Conservation (phyloP, 2,797 vertebrate genomes). For the Hydrocynus forskahlii region DNA sequence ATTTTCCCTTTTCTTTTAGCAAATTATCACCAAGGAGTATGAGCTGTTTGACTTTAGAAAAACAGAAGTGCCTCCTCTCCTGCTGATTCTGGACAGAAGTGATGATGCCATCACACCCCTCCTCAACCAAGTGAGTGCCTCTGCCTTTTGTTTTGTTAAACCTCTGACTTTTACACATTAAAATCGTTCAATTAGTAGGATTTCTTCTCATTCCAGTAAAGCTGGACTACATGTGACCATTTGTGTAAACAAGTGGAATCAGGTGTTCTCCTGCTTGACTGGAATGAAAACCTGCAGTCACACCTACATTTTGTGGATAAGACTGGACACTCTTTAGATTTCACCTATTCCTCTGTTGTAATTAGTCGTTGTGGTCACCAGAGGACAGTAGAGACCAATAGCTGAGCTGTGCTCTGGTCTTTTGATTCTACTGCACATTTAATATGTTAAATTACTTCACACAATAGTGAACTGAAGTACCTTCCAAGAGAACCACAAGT, state of each 20-base stretch:
- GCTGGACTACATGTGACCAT: too few species aligned
- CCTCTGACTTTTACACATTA: background rate
- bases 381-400: constrained; percentile 45
- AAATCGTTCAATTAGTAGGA: background rate
- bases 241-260: too few species aligned
- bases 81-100: constrained; percentile 90
- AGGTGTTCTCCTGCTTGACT: too few species aligned
- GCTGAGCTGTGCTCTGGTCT: background rate
- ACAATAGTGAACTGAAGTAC: background rate
- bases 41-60: constrained; percentile 96
- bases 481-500: background rate
- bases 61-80: constrained; percentile 92
- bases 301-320: too few species aligned
- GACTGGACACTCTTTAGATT: background rate
- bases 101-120: constrained; percentile 94
- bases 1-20: constrained; percentile 71
- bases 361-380: constrained; percentile 26
- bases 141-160: background rate
- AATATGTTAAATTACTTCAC: background rate
- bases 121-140: constrained; percentile 79
- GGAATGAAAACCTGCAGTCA: too few species aligned
- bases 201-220: too few species aligned
- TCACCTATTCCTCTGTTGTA: background rate
- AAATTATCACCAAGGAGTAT: constrained; percentile 97
- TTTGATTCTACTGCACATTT: background rate